Conservation (phyloP, 1,140 invertebrate genomes). For the Heliconius hewitsoni region DNA sequence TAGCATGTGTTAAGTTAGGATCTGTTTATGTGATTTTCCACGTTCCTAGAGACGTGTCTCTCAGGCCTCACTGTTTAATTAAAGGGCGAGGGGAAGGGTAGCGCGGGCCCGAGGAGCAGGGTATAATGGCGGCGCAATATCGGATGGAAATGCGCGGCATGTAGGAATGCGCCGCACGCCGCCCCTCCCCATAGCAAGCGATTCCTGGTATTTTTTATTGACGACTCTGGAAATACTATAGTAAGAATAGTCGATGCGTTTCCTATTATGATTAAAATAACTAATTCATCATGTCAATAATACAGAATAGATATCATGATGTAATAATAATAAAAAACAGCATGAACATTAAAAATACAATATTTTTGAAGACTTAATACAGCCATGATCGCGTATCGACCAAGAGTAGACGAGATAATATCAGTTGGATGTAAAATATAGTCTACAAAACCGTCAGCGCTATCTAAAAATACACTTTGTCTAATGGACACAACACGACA, state of each 20-base stretch:
- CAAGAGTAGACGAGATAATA: slow-evolving; percentile 39
- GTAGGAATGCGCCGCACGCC: slow-evolving; percentile 78
- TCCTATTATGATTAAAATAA: slow-evolving; percentile 41
- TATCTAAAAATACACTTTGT: slow-evolving; percentile 74
- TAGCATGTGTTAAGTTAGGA: slow-evolving; percentile 58
- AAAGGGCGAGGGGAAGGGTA: slow-evolving; percentile 72
- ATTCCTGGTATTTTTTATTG: slow-evolving; percentile 81
- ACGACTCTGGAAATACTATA: slow-evolving; percentile 74
- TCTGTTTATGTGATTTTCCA: slow-evolving; percentile 78
- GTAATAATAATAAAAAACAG: neutral
- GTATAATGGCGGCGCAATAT: slow-evolving; percentile 81
- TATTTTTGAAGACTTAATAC: neutral
- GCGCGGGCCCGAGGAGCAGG: slow-evolving; percentile 62
- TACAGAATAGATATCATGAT: neutral
- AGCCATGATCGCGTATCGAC: neutral
- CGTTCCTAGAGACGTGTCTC: slow-evolving; percentile 71
- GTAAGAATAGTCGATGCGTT: slow-evolving; percentile 61
- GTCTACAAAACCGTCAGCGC: slow-evolving; percentile 56
- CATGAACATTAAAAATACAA: no score
- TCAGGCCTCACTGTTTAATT: slow-evolving; percentile 79
- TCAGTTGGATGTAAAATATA: slow-evolving; percentile 58
- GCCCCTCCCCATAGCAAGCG: slow-evolving; percentile 72
- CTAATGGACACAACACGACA: slow-evolving; percentile 75
- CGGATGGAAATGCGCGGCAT: slow-evolving; percentile 81
- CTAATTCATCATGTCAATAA: neutral